phyloP scores from a whole-genome alignment of 1,140 invertebrate species.

The Aethina tumida region DNA sequence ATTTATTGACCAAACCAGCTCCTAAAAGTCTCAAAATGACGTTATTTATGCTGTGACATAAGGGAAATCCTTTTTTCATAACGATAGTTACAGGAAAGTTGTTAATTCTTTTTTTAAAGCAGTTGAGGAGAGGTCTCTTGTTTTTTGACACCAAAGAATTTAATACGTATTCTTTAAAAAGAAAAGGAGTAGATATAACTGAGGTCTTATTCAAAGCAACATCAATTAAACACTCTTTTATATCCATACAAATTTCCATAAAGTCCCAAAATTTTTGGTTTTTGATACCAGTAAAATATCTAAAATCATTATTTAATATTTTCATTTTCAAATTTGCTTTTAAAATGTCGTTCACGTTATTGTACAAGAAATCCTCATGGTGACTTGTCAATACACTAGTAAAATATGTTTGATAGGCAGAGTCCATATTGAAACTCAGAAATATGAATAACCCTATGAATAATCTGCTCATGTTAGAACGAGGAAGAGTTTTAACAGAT shows the following conservation, averaged over 20 bases:
- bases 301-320: neutral
- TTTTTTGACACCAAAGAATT: constrained; percentile 5
- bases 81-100: constrained; percentile 13
- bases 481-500: too few species aligned
- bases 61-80: constrained; percentile 15
- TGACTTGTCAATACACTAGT: too few species aligned
- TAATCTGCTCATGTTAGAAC: too few species aligned
- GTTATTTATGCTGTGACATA: constrained; percentile 13
- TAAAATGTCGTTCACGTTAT: too few species aligned
- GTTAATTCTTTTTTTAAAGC: constrained; percentile 11
- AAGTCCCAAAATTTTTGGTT: constrained; percentile 2
- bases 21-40: constrained; percentile 11
- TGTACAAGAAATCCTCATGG: too few species aligned
- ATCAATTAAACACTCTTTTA: constrained; percentile 10
- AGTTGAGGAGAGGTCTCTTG: constrained; percentile 10
- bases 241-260: constrained; percentile 5
- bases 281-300: constrained; percentile 4
- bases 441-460: too few species aligned
- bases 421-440: too few species aligned
- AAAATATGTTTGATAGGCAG: too few species aligned
- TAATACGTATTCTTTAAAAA: constrained; percentile 11
- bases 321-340: too few species aligned
- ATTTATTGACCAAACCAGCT: constrained; percentile 14
- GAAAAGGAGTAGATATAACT: constrained; percentile 2
- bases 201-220: constrained; percentile 6